Percentiles rank a stretch among this genome's conserved stretches.
These are phyloP conservation scores for Apodemia duryi DNA, from an alignment of 2,888 invertebrate species.

Conservation along the genomic window DNA sequence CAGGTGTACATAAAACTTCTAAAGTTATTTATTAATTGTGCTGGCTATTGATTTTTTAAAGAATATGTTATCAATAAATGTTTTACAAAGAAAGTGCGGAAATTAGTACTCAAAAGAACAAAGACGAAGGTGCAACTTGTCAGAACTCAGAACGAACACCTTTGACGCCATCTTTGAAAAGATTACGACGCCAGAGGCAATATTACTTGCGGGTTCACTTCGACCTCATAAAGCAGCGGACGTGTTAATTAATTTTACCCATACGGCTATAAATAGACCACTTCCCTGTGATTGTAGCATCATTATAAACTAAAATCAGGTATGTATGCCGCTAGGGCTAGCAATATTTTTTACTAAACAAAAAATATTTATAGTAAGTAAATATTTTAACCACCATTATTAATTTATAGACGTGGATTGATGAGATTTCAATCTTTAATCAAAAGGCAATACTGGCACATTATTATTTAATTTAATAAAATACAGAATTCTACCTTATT, in stretches of 20 bases:
- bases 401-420: too few species aligned
- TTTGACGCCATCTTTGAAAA: background rate
- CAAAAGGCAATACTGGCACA: too few species aligned
- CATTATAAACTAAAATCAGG: constrained; percentile 9
- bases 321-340: background rate
- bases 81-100: too few species aligned
- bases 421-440: too few species aligned
- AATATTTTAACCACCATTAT: too few species aligned
- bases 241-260: constrained; percentile 9
- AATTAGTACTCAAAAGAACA: background rate
- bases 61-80: too few species aligned
- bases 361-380: background rate
- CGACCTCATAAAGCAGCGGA: background rate
- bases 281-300: constrained; percentile 3
- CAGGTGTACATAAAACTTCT: too few species aligned
- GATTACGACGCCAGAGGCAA: background rate
- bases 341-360: background rate
- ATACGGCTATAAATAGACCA: constrained; percentile 13
- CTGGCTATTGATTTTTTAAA: too few species aligned
- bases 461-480: too few species aligned
- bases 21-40: too few species aligned
- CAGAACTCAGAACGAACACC: background rate
- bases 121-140: background rate
- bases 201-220: background rate
- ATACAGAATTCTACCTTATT: too few species aligned